phyloP scores from a whole-genome alignment of 2,888 invertebrate species.

The Gastrophysa polygoni region DNA sequence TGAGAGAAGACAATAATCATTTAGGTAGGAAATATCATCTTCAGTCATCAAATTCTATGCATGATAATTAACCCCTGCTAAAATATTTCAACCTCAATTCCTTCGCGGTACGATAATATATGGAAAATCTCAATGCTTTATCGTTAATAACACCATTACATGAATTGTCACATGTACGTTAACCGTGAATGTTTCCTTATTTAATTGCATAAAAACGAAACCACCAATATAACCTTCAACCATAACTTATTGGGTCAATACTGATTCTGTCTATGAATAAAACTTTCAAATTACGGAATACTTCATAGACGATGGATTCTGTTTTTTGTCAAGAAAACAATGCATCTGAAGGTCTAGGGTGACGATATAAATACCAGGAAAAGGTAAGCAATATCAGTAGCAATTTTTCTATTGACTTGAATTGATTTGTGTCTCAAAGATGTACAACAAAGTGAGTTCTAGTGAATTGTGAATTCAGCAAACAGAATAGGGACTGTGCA shows the following conservation, averaged over 20 bases:
- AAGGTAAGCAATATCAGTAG: slow-evolving; percentile 20
- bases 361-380: slow-evolving; percentile 31
- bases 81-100: not conserved
- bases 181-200: slow-evolving; percentile 16
- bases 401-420: not conserved
- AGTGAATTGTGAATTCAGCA: too few species aligned
- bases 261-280: slow-evolving; percentile 21
- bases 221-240: slow-evolving; percentile 9
- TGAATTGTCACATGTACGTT: slow-evolving; percentile 9
- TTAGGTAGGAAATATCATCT: too few species aligned
- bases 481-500: too few species aligned
- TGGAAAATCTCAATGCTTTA: not conserved
- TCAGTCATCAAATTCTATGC: too few species aligned
- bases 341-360: slow-evolving; percentile 37
- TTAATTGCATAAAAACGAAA: slow-evolving; percentile 14
- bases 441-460: slow-evolving; percentile 20
- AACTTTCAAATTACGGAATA: slow-evolving; percentile 31
- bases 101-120: not conserved
- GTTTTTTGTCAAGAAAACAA: slow-evolving; percentile 32
- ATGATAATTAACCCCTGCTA: not conserved
- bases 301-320: slow-evolving; percentile 30
- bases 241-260: slow-evolving; percentile 32
- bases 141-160: slow-evolving; percentile 9
- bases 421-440: not conserved
- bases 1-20: too few species aligned